A percentile compares a stretch with the other conserved stretches of the same genome.
Conservation (phyloP, 2,113 vertebrate genomes). For the Ploceus nigricollis region DNA sequence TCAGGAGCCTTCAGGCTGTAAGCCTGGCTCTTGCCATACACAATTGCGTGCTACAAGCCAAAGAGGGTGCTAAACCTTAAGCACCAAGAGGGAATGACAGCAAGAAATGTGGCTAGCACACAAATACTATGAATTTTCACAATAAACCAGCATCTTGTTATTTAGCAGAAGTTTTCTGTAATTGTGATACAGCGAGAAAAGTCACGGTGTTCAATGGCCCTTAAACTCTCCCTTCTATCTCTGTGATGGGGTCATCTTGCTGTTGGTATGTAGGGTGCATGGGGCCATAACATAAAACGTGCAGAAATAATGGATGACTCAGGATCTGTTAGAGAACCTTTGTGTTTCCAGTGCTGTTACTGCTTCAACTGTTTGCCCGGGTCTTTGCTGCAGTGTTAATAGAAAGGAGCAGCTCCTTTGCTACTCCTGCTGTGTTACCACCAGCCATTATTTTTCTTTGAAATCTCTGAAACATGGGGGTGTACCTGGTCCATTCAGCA, state of each 20-base stretch:
- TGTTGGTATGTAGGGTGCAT: not conserved
- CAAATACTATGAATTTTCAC: not conserved
- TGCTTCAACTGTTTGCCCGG: not conserved
- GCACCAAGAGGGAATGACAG: not conserved
- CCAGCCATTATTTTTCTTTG: not conserved
- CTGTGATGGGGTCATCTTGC: not conserved
- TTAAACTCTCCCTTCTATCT: constrained; percentile 1
- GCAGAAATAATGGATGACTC: not conserved
- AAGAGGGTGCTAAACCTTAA: not conserved
- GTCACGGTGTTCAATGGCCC: not conserved
- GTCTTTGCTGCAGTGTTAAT: not conserved
- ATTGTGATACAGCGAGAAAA: not conserved
- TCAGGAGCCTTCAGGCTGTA: not conserved
- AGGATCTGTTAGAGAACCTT: not conserved
- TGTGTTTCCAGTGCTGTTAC: not conserved
- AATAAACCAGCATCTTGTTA: not conserved
- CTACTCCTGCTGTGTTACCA: not conserved
- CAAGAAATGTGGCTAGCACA: not conserved
- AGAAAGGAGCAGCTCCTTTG: not conserved
- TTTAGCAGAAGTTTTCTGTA: constrained; percentile 2
- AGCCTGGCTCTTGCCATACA: not conserved
- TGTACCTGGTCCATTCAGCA: not conserved
- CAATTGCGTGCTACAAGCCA: not conserved
- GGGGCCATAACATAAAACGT: not conserved
- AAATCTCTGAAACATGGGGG: not conserved